Evolutionary conservation across 2,113 vertebrate species (phyloP).

Genomic region (Raja brachyura): DNA sequence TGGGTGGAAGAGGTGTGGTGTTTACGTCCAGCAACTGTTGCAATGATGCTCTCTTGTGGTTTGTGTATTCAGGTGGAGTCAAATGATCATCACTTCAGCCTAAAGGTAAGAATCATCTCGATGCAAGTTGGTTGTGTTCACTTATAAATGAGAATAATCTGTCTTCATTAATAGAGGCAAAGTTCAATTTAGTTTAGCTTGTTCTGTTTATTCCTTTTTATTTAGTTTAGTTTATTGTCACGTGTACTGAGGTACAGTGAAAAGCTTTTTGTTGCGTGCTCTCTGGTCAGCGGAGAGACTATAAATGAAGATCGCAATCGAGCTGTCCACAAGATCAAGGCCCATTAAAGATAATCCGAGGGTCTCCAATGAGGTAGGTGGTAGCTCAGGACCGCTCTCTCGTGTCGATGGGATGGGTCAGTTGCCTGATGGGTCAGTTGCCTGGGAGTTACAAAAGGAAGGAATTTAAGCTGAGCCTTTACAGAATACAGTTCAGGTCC

Average conservation of each 20-base stretch:
- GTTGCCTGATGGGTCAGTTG: too few relatives aligned
- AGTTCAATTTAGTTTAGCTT: neutral
- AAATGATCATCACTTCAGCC: neutral
- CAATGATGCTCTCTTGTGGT: neutral
- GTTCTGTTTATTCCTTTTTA: too few relatives aligned
- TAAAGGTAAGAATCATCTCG: neutral
- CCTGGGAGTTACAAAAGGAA: neutral
- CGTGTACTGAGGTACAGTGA: too few relatives aligned
- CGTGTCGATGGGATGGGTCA: too few relatives aligned
- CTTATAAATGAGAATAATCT: neutral
- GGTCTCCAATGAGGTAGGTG: too few relatives aligned
- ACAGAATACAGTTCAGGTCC: neutral
- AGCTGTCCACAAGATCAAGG: too few relatives aligned
- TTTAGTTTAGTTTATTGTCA: too few relatives aligned
- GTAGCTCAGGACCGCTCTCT: too few relatives aligned
- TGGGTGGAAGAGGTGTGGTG: neutral
- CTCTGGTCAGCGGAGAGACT: too few relatives aligned
- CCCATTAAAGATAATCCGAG: too few relatives aligned
- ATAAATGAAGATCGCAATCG: too few relatives aligned
- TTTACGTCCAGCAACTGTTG: neutral
- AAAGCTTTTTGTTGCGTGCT: too few relatives aligned
- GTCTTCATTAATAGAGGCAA: neutral
- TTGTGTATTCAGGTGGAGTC: slow-evolving; percentile 15
- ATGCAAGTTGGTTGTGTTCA: neutral
- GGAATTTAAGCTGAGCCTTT: neutral